These are phyloP conservation scores for Ondatra zibethicus DNA, from an alignment of 2,113 vertebrate genomes.

Conservation along the genomic window DNA sequence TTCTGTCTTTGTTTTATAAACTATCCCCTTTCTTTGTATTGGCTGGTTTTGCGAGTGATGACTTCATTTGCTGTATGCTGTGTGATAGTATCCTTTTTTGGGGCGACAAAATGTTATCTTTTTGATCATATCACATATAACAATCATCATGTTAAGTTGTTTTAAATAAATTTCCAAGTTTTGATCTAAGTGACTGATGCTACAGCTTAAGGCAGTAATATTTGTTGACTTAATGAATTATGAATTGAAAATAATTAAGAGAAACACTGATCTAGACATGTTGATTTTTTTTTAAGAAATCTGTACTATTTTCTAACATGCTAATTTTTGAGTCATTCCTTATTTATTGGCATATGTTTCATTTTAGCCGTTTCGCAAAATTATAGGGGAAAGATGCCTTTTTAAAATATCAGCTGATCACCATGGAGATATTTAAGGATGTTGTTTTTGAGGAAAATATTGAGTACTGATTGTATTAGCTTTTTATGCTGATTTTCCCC, in stretches of 20 bases:
- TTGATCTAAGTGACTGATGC: conserved; percentile 44
- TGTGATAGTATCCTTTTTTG: background rate
- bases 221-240: conserved; percentile 53
- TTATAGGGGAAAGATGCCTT: conserved; percentile 29
- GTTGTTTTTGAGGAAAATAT: conserved; percentile 59
- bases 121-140: conserved; percentile 15
- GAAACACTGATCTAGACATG: background rate
- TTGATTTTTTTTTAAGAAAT: conserved; percentile 47
- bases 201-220: conserved; percentile 41
- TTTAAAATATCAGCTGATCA: background rate
- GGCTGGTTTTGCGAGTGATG: background rate
- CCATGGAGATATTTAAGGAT: conserved; percentile 55
- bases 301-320: conserved; percentile 42
- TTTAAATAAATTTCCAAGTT: conserved; percentile 59
- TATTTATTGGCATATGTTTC: conserved; percentile 29
- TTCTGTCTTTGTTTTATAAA: conserved; percentile 38
- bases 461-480: conserved; percentile 11
- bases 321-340: conserved; percentile 40
- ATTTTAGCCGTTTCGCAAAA: conserved; percentile 50
- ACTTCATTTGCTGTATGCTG: conserved; percentile 34
- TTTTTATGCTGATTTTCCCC: background rate
- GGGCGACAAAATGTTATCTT: background rate
- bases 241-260: conserved; percentile 46
- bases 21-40: conserved; percentile 26
- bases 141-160: background rate